Evolutionary conservation across 1,140 invertebrate genomes (phyloP).

Genomic region (Rhagoletis zephyria): DNA sequence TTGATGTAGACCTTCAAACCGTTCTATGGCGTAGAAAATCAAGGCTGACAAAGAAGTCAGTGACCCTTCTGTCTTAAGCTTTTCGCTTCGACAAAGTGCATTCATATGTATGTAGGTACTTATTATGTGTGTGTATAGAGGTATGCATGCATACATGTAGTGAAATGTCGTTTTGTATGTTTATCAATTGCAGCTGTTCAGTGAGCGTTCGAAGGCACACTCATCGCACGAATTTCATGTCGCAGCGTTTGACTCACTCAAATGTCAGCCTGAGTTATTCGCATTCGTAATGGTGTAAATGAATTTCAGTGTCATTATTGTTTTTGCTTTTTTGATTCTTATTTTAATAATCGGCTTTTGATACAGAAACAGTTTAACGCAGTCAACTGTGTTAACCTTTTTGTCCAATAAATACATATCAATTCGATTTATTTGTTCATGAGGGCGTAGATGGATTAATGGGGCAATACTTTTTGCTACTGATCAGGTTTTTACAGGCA

Average conservation of each 20-base stretch:
- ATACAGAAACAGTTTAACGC: too few species aligned
- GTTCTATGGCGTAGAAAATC: constrained; percentile 38
- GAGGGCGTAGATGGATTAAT: too few species aligned
- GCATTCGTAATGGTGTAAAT: not conserved
- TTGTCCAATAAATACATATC: too few species aligned
- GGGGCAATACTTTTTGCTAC: too few species aligned
- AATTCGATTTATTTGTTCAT: too few species aligned
- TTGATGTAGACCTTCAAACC: constrained; percentile 50
- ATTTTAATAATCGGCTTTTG: not conserved
- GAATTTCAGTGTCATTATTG: constrained; percentile 8
- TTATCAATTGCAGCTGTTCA: not conserved
- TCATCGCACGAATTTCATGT: constrained; percentile 42
- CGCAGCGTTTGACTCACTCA: constrained; percentile 5
- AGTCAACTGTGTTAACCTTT: too few species aligned
- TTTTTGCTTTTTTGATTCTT: not conserved
- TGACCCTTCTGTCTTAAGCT: not conserved
- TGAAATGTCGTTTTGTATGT: not conserved
- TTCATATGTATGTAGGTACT: not conserved
- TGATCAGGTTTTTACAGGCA: too few species aligned
- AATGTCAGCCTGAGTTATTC: constrained; percentile 17
- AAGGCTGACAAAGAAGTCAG: constrained; percentile 30
- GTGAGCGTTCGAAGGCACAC: not conserved
- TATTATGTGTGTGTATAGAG: not conserved
- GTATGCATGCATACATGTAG: not conserved
- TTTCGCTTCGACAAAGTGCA: not conserved